Conservation (phyloP, 2,113 vertebrate genomes). For the Monarcha castaneiventris region DNA sequence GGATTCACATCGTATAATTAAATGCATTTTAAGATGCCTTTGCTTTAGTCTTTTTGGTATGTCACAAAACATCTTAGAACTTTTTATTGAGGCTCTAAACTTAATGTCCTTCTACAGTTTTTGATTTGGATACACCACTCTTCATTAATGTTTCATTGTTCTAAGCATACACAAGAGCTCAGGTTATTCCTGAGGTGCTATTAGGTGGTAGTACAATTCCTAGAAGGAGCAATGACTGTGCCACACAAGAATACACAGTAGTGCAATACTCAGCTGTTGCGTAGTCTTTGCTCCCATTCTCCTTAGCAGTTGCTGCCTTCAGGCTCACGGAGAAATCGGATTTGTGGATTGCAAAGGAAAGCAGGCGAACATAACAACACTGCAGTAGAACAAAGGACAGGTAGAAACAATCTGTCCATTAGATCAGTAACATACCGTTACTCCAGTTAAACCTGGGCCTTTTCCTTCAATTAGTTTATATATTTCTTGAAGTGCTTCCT, state of each 20-base stretch:
- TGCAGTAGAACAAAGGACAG: not conserved
- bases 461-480: slow-evolving; percentile 91
- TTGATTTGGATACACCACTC: not conserved
- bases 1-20: not conserved
- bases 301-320: not conserved
- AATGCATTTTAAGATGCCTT: not conserved
- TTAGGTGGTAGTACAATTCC: not conserved
- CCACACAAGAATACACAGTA: not conserved
- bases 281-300: not conserved
- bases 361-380: not conserved
- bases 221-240: not conserved
- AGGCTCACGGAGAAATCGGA: not conserved
- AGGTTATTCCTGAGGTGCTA: not conserved
- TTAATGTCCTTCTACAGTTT: not conserved
- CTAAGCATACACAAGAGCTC: not conserved
- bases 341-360: not conserved
- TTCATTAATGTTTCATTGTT: not conserved
- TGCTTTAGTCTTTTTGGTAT: not conserved
- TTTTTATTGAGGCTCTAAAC: not conserved
- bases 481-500: slow-evolving; percentile 88
- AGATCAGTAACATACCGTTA: slow-evolving; percentile 79
- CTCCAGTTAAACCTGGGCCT: slow-evolving; percentile 85
- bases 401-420: not conserved
- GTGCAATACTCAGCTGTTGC: not conserved
- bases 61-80: not conserved